Percentiles rank a stretch among this genome's conserved stretches.
phyloP scores from a whole-genome alignment of 2,888 invertebrate genomes.

The Seira musarum region DNA sequence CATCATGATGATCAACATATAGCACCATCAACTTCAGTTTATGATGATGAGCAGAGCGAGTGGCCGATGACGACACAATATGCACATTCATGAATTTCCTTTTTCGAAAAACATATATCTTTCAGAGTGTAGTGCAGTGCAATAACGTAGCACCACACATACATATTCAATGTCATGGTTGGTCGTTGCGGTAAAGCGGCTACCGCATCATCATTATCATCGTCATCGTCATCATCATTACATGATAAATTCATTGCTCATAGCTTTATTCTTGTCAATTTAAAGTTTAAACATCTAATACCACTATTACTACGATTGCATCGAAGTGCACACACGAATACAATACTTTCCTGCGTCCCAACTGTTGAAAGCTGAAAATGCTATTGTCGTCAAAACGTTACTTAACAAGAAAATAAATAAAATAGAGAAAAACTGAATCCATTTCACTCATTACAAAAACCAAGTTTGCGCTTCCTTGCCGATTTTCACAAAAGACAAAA shows the following conservation, averaged over 20 bases:
- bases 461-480: not conserved
- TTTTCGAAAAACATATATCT: slow-evolving; percentile 6
- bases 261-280: slow-evolving; percentile 13
- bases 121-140: not conserved
- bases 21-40: not conserved
- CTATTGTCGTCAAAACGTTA: slow-evolving; percentile 44
- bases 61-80: not conserved
- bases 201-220: not conserved
- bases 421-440: slow-evolving; percentile 6
- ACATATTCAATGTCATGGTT: slow-evolving; percentile 43
- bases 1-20: no score
- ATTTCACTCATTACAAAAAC: not conserved
- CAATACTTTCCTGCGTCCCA: not conserved
- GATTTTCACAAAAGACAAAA: not conserved
- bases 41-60: not conserved
- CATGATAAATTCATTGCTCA: slow-evolving; percentile 14
- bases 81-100: slow-evolving; percentile 19
- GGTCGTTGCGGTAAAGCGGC: not conserved
- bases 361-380: slow-evolving; percentile 17
- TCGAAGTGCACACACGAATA: no score
- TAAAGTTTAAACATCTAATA: not conserved
- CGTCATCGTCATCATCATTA: not conserved
- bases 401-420: slow-evolving; percentile 22
- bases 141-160: slow-evolving; percentile 2
- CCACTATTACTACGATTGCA: not conserved